Percentiles rank a stretch among this genome's conserved stretches.
These are phyloP conservation scores for Calidris pygmaea DNA, from an alignment of 2,113 vertebrate species.

Conservation along the genomic window DNA sequence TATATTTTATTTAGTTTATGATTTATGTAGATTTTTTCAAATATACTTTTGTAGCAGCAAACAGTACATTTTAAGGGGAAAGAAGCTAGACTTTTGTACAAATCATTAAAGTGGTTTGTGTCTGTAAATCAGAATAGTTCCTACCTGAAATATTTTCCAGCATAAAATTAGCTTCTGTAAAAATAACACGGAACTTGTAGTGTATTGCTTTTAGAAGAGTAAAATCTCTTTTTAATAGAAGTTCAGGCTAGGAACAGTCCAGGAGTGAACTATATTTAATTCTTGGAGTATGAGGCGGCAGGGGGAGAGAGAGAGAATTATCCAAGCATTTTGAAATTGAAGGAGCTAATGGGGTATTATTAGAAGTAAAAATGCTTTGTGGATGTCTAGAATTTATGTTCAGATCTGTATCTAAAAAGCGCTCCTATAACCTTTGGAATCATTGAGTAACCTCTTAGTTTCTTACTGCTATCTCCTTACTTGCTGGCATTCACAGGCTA, in stretches of 20 bases:
- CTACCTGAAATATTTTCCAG: neutral
- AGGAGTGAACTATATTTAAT: constrained; percentile 21
- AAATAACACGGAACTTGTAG: neutral
- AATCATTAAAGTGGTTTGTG: neutral
- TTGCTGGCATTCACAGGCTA: neutral
- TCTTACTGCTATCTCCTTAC: constrained; percentile 32
- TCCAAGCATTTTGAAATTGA: constrained; percentile 43
- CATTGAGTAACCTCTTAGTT: constrained; percentile 44
- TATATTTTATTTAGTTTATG: neutral
- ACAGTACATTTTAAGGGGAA: neutral
- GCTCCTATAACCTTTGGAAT: constrained; percentile 48
- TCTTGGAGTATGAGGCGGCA: neutral
- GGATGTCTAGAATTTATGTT: constrained; percentile 45
- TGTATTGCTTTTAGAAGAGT: neutral
- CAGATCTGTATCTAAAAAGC: constrained; percentile 40
- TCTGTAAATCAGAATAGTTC: neutral
- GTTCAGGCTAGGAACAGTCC: neutral
- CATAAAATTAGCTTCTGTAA: neutral
- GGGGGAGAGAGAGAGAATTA: neutral
- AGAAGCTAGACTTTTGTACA: neutral
- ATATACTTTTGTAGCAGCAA: neutral
- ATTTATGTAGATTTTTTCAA: neutral
- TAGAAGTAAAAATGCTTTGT: constrained; percentile 59
- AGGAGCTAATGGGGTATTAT: constrained; percentile 21
- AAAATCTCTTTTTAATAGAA: neutral